phyloP scores from a whole-genome alignment of 2,113 vertebrate species.

The Ploceus nigricollis region DNA sequence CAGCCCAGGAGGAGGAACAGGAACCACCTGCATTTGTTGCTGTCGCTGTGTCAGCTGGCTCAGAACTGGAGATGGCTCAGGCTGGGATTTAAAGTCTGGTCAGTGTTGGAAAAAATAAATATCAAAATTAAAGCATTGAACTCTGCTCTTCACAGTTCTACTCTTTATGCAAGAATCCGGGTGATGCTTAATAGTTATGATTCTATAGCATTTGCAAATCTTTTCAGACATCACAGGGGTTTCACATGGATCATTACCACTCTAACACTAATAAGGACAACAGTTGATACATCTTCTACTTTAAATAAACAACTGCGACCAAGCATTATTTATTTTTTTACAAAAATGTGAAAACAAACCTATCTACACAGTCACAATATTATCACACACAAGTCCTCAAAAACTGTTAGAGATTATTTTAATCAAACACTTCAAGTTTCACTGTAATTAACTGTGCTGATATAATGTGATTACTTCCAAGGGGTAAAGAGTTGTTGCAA shows the following conservation, averaged over 20 bases:
- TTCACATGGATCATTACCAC: not conserved
- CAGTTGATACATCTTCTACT: not conserved
- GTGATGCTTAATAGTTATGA: not conserved
- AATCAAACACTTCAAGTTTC: not conserved
- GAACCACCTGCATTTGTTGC: constrained; percentile 70
- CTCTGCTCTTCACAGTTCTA: not conserved
- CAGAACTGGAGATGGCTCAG: constrained; percentile 92
- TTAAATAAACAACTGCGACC: not conserved
- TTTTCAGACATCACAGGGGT: not conserved
- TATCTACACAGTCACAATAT: not conserved
- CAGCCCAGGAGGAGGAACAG: constrained; percentile 75
- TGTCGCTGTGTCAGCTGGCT: constrained; percentile 90
- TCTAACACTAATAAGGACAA: not conserved
- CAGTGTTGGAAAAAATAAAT: not conserved
- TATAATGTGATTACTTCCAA: not conserved
- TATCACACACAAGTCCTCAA: not conserved
- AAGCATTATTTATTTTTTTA: not conserved
- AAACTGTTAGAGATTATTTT: not conserved
- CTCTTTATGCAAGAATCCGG: not conserved
- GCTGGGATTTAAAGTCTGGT: constrained; percentile 89
- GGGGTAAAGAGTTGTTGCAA: not conserved
- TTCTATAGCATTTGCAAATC: not conserved
- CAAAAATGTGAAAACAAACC: not conserved
- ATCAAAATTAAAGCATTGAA: not conserved
- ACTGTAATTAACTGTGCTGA: not conserved